Base-by-base conservation (phyloP, 2,888 invertebrate species). In the Rhodophaea formosa region DNA sequence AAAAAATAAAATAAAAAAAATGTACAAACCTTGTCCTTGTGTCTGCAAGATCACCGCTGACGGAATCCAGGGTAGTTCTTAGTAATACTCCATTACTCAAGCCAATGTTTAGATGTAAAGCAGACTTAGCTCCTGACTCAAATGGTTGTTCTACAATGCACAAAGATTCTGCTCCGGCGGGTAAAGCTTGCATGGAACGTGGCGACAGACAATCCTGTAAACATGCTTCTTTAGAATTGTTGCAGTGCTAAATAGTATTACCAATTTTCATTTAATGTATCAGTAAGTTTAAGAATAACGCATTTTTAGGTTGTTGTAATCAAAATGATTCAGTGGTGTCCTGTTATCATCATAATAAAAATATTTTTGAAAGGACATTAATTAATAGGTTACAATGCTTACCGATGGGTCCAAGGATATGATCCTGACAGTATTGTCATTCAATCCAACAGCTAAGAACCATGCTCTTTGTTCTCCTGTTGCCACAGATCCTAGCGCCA, bases 401-500 rank as follows among this genome's bases (percentile, higher is more conserved):
- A 95, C 95, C 55, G 95, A 94, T 16, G 99, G 99, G 88, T 99
- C 99, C 59, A 99, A 91, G 0, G 99, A 99, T 62, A 99, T 97
- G 60, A 99, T 98, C 70, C 99, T 93, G 59, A 99, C 99, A 23
- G 99, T 99, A 77, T 97, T 97, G 76, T 99, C 99, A 56, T 97
- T 95, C 39, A 99, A 92, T 1, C 99, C 99, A 32, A 99, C 99
- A 61, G 98, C 98, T 70, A 99, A 92, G 80, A 99, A 99, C 93
- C 98, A 95, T 0, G 97, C 97, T 61, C 99, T 92, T 78, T 98
- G 97, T 83, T 99, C 99, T 6, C 99, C 99, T 1, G 95, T 93
- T 0, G 99, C 97, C 0, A 99, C 98, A 57, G 97, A 97, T 0
- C 98, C 99, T 61, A 99, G 88, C 0, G 98, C 98, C 99, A 99